These are phyloP conservation scores for Cecidostiba fungosa DNA, from an alignment of 2,888 invertebrate species.

Conservation along the genomic window DNA sequence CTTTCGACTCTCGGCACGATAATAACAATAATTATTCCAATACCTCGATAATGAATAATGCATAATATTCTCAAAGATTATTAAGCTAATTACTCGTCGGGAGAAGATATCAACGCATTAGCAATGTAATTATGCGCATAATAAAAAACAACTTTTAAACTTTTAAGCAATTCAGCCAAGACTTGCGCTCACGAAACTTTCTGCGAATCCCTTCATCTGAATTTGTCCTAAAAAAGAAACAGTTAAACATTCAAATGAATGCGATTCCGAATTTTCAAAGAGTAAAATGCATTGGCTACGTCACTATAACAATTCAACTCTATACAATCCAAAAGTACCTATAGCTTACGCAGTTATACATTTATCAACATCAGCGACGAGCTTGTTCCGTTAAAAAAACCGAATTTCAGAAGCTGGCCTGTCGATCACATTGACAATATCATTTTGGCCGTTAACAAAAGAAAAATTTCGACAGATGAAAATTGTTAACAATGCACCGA, in stretches of 20 bases:
- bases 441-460: background rate
- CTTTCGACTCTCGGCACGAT: too few species aligned
- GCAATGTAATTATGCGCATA: constrained; percentile 19
- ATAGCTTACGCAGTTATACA: too few species aligned
- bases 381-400: too few species aligned
- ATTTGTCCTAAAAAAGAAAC: background rate
- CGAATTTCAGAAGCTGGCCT: background rate
- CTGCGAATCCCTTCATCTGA: too few species aligned
- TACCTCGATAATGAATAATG: too few species aligned
- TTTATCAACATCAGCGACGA: too few species aligned
- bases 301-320: too few species aligned
- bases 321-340: too few species aligned
- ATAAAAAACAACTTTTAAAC: background rate
- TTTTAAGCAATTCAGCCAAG: background rate
- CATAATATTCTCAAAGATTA: background rate
- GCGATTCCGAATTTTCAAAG: background rate
- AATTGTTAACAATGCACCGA: background rate
- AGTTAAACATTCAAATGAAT: background rate
- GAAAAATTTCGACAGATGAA: background rate
- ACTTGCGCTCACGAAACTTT: background rate
- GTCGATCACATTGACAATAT: background rate
- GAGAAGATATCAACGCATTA: background rate
- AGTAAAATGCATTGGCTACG: background rate
- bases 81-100: constrained; percentile 15
- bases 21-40: too few species aligned